Evolutionary conservation across 2,888 invertebrate genomes (phyloP).

Genomic region (Palloptera scutellata): DNA sequence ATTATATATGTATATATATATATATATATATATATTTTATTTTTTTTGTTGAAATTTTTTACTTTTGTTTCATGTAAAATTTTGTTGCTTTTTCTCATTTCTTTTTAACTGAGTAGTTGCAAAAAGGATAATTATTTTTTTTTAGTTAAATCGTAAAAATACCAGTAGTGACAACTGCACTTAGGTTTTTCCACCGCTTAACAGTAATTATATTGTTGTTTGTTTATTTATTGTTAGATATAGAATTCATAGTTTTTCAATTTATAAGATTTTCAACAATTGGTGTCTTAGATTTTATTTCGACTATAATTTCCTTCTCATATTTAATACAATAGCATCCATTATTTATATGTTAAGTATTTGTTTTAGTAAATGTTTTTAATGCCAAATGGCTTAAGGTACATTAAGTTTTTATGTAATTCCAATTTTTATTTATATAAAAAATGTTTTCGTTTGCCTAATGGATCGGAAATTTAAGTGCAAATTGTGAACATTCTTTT

Average conservation of each 20-base stretch:
- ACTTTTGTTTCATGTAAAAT: not conserved
- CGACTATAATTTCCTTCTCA: too few relatives aligned
- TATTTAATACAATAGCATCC: constrained; percentile 25
- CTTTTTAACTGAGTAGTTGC: not conserved
- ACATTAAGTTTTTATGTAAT: constrained; percentile 53
- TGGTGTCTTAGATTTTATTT: too few relatives aligned
- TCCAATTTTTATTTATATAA: constrained; percentile 14
- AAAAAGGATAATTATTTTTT: not conserved
- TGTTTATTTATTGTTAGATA: too few relatives aligned
- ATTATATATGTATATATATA: constrained; percentile 17
- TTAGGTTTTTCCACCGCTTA: too few relatives aligned
- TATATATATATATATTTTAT: constrained; percentile 21
- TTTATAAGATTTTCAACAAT: too few relatives aligned
- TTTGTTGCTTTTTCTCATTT: constrained; percentile 6
- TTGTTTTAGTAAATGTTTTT: constrained; percentile 40
- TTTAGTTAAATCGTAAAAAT: too few relatives aligned
- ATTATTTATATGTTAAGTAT: constrained; percentile 32
- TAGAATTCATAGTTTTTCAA: too few relatives aligned
- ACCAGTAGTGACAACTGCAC: too few relatives aligned
- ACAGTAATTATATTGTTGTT: too few relatives aligned
- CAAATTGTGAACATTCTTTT: not conserved
- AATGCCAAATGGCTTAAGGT: constrained; percentile 65
- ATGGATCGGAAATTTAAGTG: too few relatives aligned
- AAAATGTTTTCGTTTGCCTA: not conserved
- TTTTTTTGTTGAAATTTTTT: constrained; percentile 19